Percentiles rank a stretch among this genome's conserved stretches.
Conservation (phyloP, 2,888 invertebrate genomes). For the Trichopria drosophilae region DNA sequence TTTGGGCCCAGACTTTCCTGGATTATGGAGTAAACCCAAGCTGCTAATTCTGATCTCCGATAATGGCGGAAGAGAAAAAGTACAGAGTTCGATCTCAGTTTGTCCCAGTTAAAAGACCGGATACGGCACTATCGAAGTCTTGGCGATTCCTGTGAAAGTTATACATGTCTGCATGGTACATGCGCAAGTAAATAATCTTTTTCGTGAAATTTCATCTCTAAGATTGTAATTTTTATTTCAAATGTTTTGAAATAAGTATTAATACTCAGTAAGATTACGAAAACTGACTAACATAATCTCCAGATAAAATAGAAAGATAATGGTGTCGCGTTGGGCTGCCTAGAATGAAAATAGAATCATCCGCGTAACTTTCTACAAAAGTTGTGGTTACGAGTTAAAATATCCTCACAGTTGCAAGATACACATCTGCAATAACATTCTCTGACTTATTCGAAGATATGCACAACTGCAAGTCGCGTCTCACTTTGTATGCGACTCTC, state of each 20-base stretch:
- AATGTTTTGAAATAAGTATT: too few relatives aligned
- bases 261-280: too few relatives aligned
- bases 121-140: constrained; percentile 9
- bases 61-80: constrained; percentile 14
- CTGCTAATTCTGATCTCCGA: constrained; percentile 37
- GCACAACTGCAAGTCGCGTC: constrained; percentile 47
- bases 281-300: too few relatives aligned
- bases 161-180: too few relatives aligned
- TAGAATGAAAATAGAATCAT: too few relatives aligned
- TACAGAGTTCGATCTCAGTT: constrained; percentile 33
- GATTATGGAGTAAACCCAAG: constrained; percentile 36
- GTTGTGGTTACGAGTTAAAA: constrained; percentile 24
- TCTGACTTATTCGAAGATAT: constrained; percentile 26
- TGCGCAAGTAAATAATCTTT: too few relatives aligned
- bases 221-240: too few relatives aligned
- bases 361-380: too few relatives aligned
- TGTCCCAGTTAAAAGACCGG: constrained; percentile 35
- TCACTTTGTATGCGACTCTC: constrained; percentile 46
- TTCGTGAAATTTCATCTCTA: too few relatives aligned
- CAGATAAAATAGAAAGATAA: too few relatives aligned
- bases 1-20: constrained; percentile 26
- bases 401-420: constrained; percentile 2
- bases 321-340: too few relatives aligned
- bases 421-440: constrained; percentile 13
- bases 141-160: too few relatives aligned